Evolutionary conservation across 2,888 invertebrate genomes (phyloP).

Genomic region (Sphinx pinastri): DNA sequence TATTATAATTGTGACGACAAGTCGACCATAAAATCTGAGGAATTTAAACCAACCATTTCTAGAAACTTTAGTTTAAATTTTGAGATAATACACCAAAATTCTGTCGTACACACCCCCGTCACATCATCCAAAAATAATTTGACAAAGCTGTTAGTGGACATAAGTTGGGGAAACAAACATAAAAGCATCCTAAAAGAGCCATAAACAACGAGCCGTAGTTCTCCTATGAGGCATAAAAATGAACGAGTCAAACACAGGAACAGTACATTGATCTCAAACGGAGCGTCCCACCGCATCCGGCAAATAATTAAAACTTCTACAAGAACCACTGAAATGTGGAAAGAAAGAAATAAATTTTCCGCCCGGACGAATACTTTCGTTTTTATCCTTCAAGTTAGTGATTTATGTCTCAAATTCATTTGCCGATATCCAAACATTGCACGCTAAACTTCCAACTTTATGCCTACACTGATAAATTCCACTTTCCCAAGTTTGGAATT

Average conservation of each 20-base stretch:
- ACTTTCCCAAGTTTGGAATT: slow-evolving; percentile 35
- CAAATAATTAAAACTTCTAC: slow-evolving; percentile 79
- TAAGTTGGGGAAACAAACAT: slow-evolving; percentile 21
- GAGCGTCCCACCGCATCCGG: slow-evolving; percentile 66
- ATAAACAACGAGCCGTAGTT: slow-evolving; percentile 20
- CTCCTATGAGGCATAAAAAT: slow-evolving; percentile 49
- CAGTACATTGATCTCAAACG: slow-evolving; percentile 64
- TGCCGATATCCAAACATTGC: slow-evolving; percentile 36
- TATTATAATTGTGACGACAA: too few relatives aligned
- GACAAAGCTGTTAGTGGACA: slow-evolving; percentile 21
- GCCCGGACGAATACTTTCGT: slow-evolving; percentile 71
- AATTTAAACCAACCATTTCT: too few relatives aligned
- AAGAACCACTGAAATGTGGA: slow-evolving; percentile 70
- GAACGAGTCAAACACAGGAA: slow-evolving; percentile 53
- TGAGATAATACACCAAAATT: not conserved
- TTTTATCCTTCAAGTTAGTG: slow-evolving; percentile 68
- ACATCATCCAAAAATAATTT: slow-evolving; percentile 23
- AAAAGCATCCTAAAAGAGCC: slow-evolving; percentile 23
- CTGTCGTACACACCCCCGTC: not conserved
- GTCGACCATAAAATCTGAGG: too few relatives aligned
- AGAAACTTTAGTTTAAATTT: not conserved
- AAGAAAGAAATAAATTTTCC: slow-evolving; percentile 77
- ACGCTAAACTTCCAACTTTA: slow-evolving; percentile 4
- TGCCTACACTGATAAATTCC: slow-evolving; percentile 12
- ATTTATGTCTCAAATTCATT: slow-evolving; percentile 63